Percentiles rank a stretch among this genome's conserved stretches.
Conservation (phyloP, 1,140 invertebrate species). For the Leptinotarsa undecemlineata region DNA sequence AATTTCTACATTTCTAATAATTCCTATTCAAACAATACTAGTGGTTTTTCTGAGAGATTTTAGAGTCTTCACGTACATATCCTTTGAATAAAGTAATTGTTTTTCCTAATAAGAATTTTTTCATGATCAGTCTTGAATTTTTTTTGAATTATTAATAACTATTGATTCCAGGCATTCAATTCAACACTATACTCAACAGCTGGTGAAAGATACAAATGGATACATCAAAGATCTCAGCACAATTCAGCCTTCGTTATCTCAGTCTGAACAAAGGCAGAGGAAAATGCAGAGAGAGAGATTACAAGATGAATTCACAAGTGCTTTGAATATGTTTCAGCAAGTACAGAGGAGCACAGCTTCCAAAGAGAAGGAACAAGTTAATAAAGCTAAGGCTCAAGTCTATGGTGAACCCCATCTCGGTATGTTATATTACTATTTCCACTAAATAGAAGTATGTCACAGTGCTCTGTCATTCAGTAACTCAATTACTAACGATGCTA, state of each 20-base stretch:
- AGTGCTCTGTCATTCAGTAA: background rate
- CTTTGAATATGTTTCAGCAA: constrained; percentile 86
- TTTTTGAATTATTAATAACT: too few species aligned
- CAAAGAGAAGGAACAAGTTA: constrained; percentile 83
- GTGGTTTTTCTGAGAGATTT: too few species aligned
- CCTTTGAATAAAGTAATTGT: too few species aligned
- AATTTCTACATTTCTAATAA: too few species aligned
- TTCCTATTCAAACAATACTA: too few species aligned
- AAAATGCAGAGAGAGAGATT: constrained; percentile 91
- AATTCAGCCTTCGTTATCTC: constrained; percentile 58
- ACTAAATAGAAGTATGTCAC: too few species aligned
- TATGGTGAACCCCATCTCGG: constrained; percentile 46
- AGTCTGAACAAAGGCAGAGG: constrained; percentile 75
- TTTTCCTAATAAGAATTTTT: too few species aligned
- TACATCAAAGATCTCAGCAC: constrained; percentile 80
- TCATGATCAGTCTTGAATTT: too few species aligned
- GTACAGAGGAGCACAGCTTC: constrained; percentile 79
- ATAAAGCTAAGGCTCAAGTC: constrained; percentile 63
- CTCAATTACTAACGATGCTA: background rate
- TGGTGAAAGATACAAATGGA: constrained; percentile 91
- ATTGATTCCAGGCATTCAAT: constrained; percentile 79
- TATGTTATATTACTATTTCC: constrained; percentile 27
- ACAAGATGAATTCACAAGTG: constrained; percentile 90
- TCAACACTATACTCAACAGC: constrained; percentile 92
- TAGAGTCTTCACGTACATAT: too few species aligned